Conservation (phyloP, 2,888 invertebrate species). For the Caenorhabditis sp. region DNA sequence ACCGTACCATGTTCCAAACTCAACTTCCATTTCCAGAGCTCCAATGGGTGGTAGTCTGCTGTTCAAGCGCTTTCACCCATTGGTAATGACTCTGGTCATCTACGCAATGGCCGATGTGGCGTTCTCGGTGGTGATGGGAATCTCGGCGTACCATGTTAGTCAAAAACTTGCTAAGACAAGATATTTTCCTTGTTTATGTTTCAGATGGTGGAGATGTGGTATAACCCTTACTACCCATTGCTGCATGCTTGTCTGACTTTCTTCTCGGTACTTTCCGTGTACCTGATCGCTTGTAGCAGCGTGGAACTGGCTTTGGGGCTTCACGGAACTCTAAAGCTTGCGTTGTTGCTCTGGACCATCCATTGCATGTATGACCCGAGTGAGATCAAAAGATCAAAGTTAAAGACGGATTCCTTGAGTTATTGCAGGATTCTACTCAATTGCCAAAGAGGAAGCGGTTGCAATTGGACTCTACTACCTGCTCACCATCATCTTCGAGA, state of each 20-base stretch:
- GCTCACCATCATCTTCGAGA: constrained; percentile 34
- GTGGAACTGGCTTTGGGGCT: constrained; percentile 29
- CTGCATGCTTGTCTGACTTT: constrained; percentile 3
- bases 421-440: constrained; percentile 23
- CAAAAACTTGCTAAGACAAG: too few species aligned
- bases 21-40: constrained; percentile 15
- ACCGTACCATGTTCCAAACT: too few species aligned
- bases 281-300: constrained; percentile 44
- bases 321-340: constrained; percentile 26
- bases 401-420: neutral
- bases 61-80: constrained; percentile 21
- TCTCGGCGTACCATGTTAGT: constrained; percentile 18
- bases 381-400: neutral
- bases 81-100: constrained; percentile 41
- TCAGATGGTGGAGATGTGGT: constrained; percentile 37
- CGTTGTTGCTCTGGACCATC: constrained; percentile 18
- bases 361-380: constrained; percentile 25
- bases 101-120: constrained; percentile 29
- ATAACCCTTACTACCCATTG: constrained; percentile 28
- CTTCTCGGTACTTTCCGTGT: constrained; percentile 37
- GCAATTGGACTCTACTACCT: constrained; percentile 27
- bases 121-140: constrained; percentile 17
- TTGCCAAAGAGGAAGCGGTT: constrained; percentile 24
- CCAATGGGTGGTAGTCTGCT: neutral
- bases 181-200: constrained; percentile 3